Evolutionary conservation across 2,888 invertebrate genomes (phyloP), one percentile per base, ranked within the genome.

Genomic region (Diloba caeruleocephala): DNA sequence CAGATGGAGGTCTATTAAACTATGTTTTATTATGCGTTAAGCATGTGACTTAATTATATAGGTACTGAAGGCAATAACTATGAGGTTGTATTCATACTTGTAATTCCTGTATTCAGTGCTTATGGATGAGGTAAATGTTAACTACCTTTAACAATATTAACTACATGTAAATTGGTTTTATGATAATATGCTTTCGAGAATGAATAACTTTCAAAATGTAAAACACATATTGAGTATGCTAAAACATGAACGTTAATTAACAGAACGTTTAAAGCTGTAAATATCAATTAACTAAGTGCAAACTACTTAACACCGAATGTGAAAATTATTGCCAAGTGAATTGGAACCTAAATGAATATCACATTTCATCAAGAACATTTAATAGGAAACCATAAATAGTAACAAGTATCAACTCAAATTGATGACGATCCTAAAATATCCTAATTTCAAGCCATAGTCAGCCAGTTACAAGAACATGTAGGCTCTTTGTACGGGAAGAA

Each of bases 271-370:
- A 52, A 45, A 43, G 60, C 25, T 60, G 54, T 67, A 46, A 67
- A 71, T 57, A 51, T 51, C 57, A 70, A 68, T 68, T 67, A 68
- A 61, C 33, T 33, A 41, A 67, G 59, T 63, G 59, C 53, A 56
- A 67, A 71, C 39, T 53, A 63, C 32, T 67, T 49, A 53, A 59
- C 51, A 67, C 45, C 37, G 29, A 54, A 56, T 63, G 37, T 43
- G 48, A 45, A 44, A 42, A 55, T 55, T 34, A 53, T 45, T 50
- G 29, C 17, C 19, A 15, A 23, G 51, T 49, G 51, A 36, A 41
- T 60, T 37, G 38, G 36, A 46, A 56, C 50, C 25, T 36, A 26
- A 49, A 64, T 51, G 43, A 36, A 31, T 53, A 48, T 67, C 59
- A 49, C 31, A 46, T 70, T 55, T 48, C 49, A 51, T 38, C 15